These are phyloP conservation scores for Alligator sinensis DNA, from an alignment of 2,113 vertebrate species.

Conservation along the genomic window DNA sequence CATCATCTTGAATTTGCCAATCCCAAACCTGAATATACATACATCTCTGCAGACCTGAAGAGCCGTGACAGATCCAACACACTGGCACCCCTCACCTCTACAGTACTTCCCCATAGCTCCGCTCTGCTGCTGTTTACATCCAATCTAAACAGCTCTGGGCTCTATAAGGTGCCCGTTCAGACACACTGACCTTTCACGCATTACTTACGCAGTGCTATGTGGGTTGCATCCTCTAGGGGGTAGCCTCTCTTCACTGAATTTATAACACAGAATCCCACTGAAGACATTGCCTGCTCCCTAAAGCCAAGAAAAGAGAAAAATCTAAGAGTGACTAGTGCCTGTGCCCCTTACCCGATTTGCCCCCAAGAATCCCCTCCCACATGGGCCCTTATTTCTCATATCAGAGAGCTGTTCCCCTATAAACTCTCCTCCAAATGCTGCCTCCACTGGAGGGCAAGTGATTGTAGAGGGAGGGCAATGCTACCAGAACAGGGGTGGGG, in stretches of 20 bases:
- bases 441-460: background rate
- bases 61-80: no score
- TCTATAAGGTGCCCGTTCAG: background rate
- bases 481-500: background rate
- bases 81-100: no score
- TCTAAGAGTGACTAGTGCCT: background rate
- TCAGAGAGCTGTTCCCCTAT: background rate
- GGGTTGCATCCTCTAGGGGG: slow-evolving; percentile 93
- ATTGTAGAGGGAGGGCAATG: background rate
- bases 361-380: background rate
- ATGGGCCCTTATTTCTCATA: background rate
- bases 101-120: no score
- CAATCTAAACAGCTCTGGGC: background rate
- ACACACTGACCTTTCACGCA: background rate
- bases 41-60: no score
- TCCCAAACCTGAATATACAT: background rate
- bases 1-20: background rate
- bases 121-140: background rate
- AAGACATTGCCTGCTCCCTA: slow-evolving; percentile 94
- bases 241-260: slow-evolving; percentile 93
- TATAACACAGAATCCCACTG: slow-evolving; percentile 92
- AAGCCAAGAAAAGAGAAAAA: slow-evolving; percentile 42
- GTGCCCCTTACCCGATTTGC: background rate
- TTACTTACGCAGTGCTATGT: slow-evolving; percentile 94
- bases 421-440: background rate